Base-by-base conservation (phyloP, 2,113 vertebrate genomes). In the Puma concolor region DNA sequence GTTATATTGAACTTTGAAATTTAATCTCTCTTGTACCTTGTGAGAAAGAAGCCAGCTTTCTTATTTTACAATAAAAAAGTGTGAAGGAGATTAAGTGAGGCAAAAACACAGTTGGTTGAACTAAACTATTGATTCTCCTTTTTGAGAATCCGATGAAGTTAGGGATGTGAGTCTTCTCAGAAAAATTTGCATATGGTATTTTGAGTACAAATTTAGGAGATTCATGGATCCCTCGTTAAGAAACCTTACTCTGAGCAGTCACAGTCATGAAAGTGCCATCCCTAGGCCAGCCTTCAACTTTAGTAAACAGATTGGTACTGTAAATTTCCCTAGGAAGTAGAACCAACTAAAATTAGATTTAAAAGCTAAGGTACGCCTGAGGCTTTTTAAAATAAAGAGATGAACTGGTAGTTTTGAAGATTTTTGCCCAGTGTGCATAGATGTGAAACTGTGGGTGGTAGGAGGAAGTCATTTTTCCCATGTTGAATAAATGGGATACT, bases 291-390 rank as follows among this genome's bases (percentile, higher is more conserved):
- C 5, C 14, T 83, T 84, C 48, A 60, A 15, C 60, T 14, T 66
- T 71, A 79, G 74, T 57, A 67, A 66, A 41, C 17, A 77, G 72
- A 54, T 74, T 91, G 44, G 14, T 57, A 15, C 44, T 74, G 12
- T 95, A 88, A 94, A 74, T 97, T 98, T 98, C 97, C 97, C 97
- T 91, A 98, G 97, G 97, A 98, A 98, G 5, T 87, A 19, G 41
- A 17, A 71, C 12, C 83, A 81, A 57, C 60, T 92, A 69, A 57
- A 96, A n/a, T 95, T 94, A 97, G 74, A 97, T 95, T 94, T 97
- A 96, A 91, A 85, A 91, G 64, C 80, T 76, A 93, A 95, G 74
- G 36, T 17, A 38, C n/a, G 27, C 90, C 79, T 31, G 80, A 94
- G 94, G 88, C 93, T 98, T 98, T 95, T 95, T 97, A 91, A 48